A percentile compares a stretch with the other conserved stretches of the same genome.
Evolutionary conservation across 2,113 vertebrate species (phyloP).

Genomic region (Manacus vitellinus): DNA sequence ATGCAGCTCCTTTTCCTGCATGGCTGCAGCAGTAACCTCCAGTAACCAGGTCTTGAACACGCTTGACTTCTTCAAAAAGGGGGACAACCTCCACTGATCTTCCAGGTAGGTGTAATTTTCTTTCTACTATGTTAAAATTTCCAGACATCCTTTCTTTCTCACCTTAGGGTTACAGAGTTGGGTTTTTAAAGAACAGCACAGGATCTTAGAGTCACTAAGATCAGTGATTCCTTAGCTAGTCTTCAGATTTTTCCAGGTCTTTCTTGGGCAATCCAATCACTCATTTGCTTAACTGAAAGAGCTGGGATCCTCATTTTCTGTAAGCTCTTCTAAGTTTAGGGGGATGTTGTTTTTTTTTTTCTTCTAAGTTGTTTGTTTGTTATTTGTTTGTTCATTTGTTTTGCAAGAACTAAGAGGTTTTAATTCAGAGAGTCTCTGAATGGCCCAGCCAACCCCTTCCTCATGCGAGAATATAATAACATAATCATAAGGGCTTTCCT

Average conservation of each 20-base stretch:
- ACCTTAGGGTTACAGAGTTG: not conserved
- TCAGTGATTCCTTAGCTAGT: not conserved
- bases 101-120: not conserved
- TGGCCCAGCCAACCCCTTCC: not conserved
- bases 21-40: not conserved
- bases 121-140: not conserved
- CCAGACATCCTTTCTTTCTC: not conserved
- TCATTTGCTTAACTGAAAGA: not conserved
- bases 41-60: not conserved
- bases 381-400: not conserved
- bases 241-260: not conserved
- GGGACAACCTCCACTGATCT: not conserved
- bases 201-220: not conserved
- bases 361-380: not conserved
- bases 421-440: not conserved
- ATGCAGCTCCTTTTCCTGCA: not conserved
- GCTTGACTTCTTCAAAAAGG: not conserved
- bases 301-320: not conserved
- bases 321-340: accelerated
- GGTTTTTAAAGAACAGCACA: not conserved
- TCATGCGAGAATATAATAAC: not conserved
- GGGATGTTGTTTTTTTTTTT: not conserved
- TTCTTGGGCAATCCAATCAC: not conserved
- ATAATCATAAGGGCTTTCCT: not conserved
- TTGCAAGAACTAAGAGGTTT: not conserved